phyloP scores from a whole-genome alignment of 2,888 invertebrate genomes.

The Trichopoda pennipes region DNA sequence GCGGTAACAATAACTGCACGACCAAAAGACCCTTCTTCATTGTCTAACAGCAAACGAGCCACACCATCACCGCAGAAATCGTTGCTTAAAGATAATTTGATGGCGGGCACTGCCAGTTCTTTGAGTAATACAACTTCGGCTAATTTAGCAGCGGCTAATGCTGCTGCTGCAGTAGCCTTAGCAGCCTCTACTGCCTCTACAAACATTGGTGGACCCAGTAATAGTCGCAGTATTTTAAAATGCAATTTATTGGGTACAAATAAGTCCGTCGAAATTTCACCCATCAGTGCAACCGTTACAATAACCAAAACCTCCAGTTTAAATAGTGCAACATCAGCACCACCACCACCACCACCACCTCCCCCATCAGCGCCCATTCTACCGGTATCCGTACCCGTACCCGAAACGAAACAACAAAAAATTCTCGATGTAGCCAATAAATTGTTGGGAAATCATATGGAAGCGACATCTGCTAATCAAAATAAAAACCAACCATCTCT shows the following conservation, averaged over 20 bases:
- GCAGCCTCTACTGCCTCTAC: constrained; percentile 53
- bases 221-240: constrained; percentile 79
- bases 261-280: constrained; percentile 77
- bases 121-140: constrained; percentile 49
- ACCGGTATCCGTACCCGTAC: constrained; percentile 34
- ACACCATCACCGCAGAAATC: constrained; percentile 68
- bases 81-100: constrained; percentile 70
- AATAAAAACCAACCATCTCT: constrained; percentile 66
- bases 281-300: constrained; percentile 69
- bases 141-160: constrained; percentile 64
- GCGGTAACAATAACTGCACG: constrained; percentile 80
- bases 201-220: constrained; percentile 50
- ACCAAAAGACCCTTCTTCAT: constrained; percentile 73
- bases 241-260: constrained; percentile 76
- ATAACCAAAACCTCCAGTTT: constrained; percentile 33
- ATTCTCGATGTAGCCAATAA: constrained; percentile 78
- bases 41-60: constrained; percentile 38
- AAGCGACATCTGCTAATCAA: constrained; percentile 68
- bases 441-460: constrained; percentile 73
- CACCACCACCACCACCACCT: constrained; percentile 18
- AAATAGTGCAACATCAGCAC: constrained; percentile 13
- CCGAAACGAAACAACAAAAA: constrained; percentile 78
- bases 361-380: constrained; percentile 30
- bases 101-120: constrained; percentile 65
- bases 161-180: constrained; percentile 66